These are phyloP conservation scores for Hemitrygon akajei DNA, from an alignment of 2,797 vertebrate species.

Conservation along the genomic window DNA sequence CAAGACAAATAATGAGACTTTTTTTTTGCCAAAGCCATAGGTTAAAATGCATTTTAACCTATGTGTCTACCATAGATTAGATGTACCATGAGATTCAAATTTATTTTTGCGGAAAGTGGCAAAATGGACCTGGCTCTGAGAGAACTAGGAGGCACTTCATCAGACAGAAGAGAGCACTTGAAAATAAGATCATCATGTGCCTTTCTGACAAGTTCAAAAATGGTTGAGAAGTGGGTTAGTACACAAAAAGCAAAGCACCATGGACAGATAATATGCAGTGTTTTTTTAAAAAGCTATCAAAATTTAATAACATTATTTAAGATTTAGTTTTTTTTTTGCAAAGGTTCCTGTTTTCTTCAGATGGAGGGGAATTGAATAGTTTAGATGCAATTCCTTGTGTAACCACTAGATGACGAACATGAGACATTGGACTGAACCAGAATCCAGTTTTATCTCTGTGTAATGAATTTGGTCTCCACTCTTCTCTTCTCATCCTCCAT, in stretches of 20 bases:
- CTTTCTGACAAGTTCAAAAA: neutral
- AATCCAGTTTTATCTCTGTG: neutral
- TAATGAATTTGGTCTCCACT: neutral
- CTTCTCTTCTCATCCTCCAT: neutral
- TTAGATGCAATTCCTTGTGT: neutral
- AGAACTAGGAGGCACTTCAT: neutral
- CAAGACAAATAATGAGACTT: neutral
- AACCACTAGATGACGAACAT: neutral
- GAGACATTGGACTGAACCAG: neutral
- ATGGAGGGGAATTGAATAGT: neutral
- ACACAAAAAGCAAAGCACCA: neutral
- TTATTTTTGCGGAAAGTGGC: too few relatives aligned
- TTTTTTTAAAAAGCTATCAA: neutral
- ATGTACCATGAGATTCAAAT: neutral
- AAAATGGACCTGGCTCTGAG: too few relatives aligned
- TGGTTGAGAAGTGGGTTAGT: neutral
- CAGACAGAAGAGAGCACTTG: neutral
- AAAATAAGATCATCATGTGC: neutral
- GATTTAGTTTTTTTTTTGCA: neutral
- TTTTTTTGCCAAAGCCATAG: too few relatives aligned
- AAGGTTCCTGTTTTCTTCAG: neutral
- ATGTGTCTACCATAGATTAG: neutral
- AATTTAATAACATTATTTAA: neutral
- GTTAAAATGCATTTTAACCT: neutral
- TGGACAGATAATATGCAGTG: neutral